These are phyloP conservation scores for Noctua fimbriata DNA, from an alignment of 2,888 invertebrate species.

Conservation along the genomic window DNA sequence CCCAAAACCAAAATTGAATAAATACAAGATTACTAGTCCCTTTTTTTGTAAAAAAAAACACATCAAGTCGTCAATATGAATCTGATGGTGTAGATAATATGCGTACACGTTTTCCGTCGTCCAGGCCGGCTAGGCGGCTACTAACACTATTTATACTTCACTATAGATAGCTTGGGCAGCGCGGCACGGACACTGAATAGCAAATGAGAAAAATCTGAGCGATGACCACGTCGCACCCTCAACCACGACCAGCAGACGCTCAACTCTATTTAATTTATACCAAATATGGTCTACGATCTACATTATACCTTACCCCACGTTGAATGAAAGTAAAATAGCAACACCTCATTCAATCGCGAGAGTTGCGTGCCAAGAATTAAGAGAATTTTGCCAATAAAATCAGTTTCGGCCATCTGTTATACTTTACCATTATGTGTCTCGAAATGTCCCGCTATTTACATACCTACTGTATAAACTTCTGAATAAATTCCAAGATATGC, in stretches of 20 bases:
- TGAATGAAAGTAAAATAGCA: constrained; percentile 68
- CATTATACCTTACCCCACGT: constrained; percentile 37
- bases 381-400: constrained; percentile 64
- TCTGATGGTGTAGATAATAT: constrained; percentile 58
- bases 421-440: constrained; percentile 24
- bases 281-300: constrained; percentile 33
- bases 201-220: constrained; percentile 86
- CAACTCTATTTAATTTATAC: constrained; percentile 55
- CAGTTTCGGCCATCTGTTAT: constrained; percentile 44
- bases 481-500: constrained; percentile 20
- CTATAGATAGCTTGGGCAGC: constrained; percentile 80
- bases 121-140: constrained; percentile 73
- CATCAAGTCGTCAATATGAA: constrained; percentile 39
- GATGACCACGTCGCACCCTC: constrained; percentile 70
- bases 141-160: constrained; percentile 81
- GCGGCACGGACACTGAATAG: constrained; percentile 80
- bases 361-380: constrained; percentile 65
- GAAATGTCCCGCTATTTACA: constrained; percentile 18
- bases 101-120: constrained; percentile 74
- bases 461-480: constrained; percentile 18
- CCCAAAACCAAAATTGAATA: constrained; percentile 17
- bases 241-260: constrained; percentile 58
- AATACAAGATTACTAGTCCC: not conserved
- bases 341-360: constrained; percentile 40
- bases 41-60: constrained; percentile 12